Percentiles rank a stretch among this genome's conserved stretches.
Conservation (phyloP, 2,888 invertebrate genomes). For the Pandemis heparana region DNA sequence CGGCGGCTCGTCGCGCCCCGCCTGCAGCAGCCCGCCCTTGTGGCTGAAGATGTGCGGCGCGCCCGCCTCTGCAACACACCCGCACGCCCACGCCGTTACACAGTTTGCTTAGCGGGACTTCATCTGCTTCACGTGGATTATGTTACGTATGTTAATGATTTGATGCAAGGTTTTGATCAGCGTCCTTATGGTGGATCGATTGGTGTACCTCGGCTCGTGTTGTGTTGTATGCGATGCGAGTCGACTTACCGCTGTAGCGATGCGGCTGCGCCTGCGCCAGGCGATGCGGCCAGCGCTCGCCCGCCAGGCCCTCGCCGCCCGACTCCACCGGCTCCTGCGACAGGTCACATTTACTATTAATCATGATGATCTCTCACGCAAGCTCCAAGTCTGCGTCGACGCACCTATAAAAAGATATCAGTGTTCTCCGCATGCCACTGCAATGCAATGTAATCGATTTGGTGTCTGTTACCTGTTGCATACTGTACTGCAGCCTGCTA, state of each 20-base stretch:
- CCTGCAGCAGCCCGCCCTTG: slow-evolving; percentile 88
- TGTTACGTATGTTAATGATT: too few species aligned
- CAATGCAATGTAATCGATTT: too few species aligned
- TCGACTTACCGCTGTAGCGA: slow-evolving; percentile 57
- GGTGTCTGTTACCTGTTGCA: neutral
- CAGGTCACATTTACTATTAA: slow-evolving; percentile 12
- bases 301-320: slow-evolving; percentile 43
- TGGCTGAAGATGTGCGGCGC: slow-evolving; percentile 90
- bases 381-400: too few species aligned
- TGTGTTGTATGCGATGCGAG: too few species aligned
- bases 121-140: too few species aligned
- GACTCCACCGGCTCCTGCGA: slow-evolving; percentile 48
- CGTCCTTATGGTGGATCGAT: too few species aligned
- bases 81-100: neutral
- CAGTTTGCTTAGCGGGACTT: too few species aligned
- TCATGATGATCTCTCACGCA: too few species aligned
- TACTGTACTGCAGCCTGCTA: neutral
- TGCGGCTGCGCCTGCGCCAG: slow-evolving; percentile 74
- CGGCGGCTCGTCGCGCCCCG: slow-evolving; percentile 61
- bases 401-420: too few species aligned
- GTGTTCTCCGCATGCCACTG: too few species aligned
- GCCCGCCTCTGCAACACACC: slow-evolving; percentile 62
- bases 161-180: too few species aligned
- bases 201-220: too few species aligned
- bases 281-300: slow-evolving; percentile 75